Evolutionary conservation across 2,113 vertebrate genomes (phyloP).

Genomic region (Hiodon alosoides): DNA sequence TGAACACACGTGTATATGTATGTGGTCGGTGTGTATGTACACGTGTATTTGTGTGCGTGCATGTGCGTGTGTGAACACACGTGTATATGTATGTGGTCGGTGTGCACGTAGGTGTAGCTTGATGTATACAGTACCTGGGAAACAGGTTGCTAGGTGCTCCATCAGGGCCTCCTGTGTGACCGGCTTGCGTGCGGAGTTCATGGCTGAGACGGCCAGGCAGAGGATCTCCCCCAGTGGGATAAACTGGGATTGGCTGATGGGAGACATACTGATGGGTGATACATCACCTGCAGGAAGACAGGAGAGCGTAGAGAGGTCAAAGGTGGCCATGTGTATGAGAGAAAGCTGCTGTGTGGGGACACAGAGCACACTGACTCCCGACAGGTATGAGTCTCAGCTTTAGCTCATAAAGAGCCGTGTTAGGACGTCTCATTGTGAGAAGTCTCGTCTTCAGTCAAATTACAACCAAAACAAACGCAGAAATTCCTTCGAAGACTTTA

Average conservation of each 20-base stretch:
- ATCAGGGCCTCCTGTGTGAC: constrained; percentile 75
- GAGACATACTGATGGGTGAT: constrained; percentile 98
- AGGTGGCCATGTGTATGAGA: constrained; percentile 34
- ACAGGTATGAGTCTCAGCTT: no score
- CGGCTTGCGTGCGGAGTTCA: constrained; percentile 93
- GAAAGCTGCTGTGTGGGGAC: not conserved
- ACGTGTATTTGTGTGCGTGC: not conserved
- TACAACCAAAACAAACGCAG: no score
- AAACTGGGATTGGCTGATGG: constrained; percentile 98
- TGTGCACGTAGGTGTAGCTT: not conserved
- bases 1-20: constrained; percentile 7
- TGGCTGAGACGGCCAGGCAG: constrained; percentile 95
- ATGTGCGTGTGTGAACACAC: constrained; percentile 2
- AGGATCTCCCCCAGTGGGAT: constrained; percentile 97
- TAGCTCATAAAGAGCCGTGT: no score
- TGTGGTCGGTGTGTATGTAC: constrained; percentile 16
- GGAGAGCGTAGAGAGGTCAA: constrained; percentile 41
- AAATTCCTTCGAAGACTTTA: no score
- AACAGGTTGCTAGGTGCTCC: constrained; percentile 93
- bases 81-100: not conserved
- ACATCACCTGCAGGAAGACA: constrained; percentile 84
- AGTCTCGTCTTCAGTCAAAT: no score
- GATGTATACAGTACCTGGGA: constrained; percentile 77
- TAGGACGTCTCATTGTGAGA: no score
- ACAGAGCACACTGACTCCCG: not conserved